Base-by-base conservation (phyloP, 2,888 invertebrate species). In the Erebia palarica region DNA sequence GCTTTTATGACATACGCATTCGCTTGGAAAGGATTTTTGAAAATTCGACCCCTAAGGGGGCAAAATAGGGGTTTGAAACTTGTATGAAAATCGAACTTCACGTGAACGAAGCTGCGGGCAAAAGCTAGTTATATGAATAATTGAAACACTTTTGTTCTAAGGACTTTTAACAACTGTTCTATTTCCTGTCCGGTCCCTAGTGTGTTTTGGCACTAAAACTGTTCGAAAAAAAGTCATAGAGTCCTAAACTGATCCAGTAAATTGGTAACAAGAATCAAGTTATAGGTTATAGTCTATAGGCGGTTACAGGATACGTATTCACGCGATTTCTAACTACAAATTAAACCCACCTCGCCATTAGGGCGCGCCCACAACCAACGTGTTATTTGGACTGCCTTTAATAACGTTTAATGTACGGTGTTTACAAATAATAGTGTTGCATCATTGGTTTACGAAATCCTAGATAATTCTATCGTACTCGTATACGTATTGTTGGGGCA, bases 371-470 rank as follows among this genome's bases (percentile, higher is more conserved):
- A 59, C 67, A 18, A 8, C 18, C 8, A 63, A 21, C 77, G 77
- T 83, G 81, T 85, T 83, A 86, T 86, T 87, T 85, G 77, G 82
- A 70, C 75, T 79, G 78, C 78, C 77, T 81, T 83, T 88, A 87
- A 88, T 88, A 82, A 79, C 77, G 77, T 80, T 79, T 84, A 86
- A 86, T 84, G 81, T 78, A 80, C 74, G 77, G 77, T 81, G 81
- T 82, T 86, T 83, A 85, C 81, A 84, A 84, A 85, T 86, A 85
- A 87, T 82, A 79, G 59, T 59, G 21, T 16, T 27, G 44, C 59
- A 1, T 3, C 21, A 13, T 47, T 49, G 63, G 21, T 63, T 5
- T 49, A 63, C 11, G 5, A 49, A 63, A 49, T 14, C 18, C 16
- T 27, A 21, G 21, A 58, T 21, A 11, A 21, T 9, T 11, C 1